These are phyloP conservation scores for Fopius arisanus DNA, from an alignment of 1,140 invertebrate genomes.

Conservation along the genomic window DNA sequence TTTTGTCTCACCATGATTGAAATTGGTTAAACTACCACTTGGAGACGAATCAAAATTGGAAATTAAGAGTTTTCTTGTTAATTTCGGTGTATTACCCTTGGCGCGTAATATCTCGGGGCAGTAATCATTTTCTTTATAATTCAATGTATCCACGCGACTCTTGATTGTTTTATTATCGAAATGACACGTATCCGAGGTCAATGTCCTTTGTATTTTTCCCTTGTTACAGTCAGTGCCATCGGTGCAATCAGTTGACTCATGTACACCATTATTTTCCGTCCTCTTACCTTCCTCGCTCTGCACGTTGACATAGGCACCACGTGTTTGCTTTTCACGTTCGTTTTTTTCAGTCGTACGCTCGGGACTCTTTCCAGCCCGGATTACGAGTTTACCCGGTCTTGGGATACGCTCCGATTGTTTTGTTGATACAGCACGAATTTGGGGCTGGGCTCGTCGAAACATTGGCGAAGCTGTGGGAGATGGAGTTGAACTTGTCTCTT, in stretches of 20 bases:
- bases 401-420: neutral
- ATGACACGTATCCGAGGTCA: neutral
- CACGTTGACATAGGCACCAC: constrained; percentile 77
- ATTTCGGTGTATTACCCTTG: constrained; percentile 54
- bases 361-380: constrained; percentile 67
- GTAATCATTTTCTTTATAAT: constrained; percentile 36
- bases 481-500: constrained; percentile 55
- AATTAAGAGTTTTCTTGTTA: constrained; percentile 49
- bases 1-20: constrained; percentile 40
- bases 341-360: constrained; percentile 56
- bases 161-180: constrained; percentile 25
- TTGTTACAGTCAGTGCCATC: constrained; percentile 35
- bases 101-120: constrained; percentile 41
- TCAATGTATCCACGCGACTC: constrained; percentile 24
- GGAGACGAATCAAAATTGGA: constrained; percentile 49
- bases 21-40: neutral
- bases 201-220: constrained; percentile 4
- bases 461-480: constrained; percentile 52
- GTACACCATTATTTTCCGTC: constrained; percentile 55
- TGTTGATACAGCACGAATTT: constrained; percentile 56
- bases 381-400: constrained; percentile 71
- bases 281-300: constrained; percentile 72
- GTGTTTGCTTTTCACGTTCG: constrained; percentile 48
- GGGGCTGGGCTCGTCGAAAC: constrained; percentile 53
- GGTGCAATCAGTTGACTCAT: constrained; percentile 37